Evolutionary conservation across 2,888 invertebrate genomes (phyloP), one percentile per base, ranked within the genome.

Genomic region (Cremastinae sp.): DNA sequence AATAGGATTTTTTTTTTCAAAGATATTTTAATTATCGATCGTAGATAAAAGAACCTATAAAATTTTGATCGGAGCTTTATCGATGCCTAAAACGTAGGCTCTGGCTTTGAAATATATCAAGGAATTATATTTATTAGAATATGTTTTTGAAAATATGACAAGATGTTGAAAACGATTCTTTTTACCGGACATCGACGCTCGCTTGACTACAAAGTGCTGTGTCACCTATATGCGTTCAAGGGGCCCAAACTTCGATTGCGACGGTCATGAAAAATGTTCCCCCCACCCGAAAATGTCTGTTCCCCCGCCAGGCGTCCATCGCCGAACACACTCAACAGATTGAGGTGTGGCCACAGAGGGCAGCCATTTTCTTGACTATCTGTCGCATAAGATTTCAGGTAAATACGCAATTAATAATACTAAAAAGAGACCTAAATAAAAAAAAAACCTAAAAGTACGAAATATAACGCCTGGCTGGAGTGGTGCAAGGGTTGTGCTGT

Each of bases 281-380:
- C 72, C 70, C 65, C 58, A 49, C 75, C 75, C 76, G 34, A 79
- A 62, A 74, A 54, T 69, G 62, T 10, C 7, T 34, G 34, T 51
- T 41, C 56, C 58, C 22, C 73, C 51, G 45, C 56, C 47, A 45
- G 9, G 12, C 16, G 45, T 14, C 34, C 54, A 28, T 43, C 66
- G 56, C 54, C 18, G 45, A 66, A 68, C 79, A 80, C 85, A 85
- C 85, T 86, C 85, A 84, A 85, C 86, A 84, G 86, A 86, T 86
- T 85, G 86, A 86, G 86, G 86, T 86, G 86, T 86, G 86, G 86
- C 85, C 86, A 85, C 82, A 82, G 84, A 86, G 81, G 86, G 86
- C 86, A 86, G 86, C 86, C 86, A 86, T 86, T 86, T 86, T 86
- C 86, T 86, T 84, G 86, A 86, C 86, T 86, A 84, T 86, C 86